These are phyloP conservation scores for Caenorhabditis zanzibari DNA, from an alignment of 2,888 invertebrate genomes.

Conservation along the genomic window DNA sequence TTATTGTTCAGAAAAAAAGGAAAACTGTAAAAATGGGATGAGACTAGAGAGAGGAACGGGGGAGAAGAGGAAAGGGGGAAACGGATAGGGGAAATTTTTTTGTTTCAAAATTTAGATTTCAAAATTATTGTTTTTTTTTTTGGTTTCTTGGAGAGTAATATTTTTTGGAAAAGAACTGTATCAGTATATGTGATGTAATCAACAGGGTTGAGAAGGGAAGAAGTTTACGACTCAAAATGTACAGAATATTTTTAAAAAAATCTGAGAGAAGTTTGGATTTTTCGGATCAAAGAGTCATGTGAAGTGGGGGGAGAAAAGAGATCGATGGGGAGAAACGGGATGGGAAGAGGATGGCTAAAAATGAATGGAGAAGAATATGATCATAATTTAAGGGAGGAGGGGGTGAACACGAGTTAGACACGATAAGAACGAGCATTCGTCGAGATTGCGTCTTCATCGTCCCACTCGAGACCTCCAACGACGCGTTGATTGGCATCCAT, in stretches of 20 bases:
- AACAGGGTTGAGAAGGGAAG: conserved; percentile 24
- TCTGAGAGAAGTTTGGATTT: background rate
- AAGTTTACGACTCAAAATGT: conserved; percentile 50
- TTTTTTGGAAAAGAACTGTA: conserved; percentile 4
- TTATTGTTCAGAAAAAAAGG: conserved; percentile 24
- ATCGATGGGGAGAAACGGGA: conserved; percentile 33
- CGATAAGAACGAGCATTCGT: conserved; percentile 75
- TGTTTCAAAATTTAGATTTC: conserved; percentile 17
- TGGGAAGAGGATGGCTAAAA: conserved; percentile 14
- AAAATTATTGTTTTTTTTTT: conserved; percentile 4
- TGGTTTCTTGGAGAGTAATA: conserved; percentile 19
- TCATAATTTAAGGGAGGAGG: conserved; percentile 42
- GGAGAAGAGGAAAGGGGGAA: conserved; percentile 15
- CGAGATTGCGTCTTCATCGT: conserved; percentile 84
- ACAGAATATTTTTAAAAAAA: conserved; percentile 27
- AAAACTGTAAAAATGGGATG: conserved; percentile 35
- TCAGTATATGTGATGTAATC: conserved; percentile 54
- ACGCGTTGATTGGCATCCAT: conserved; percentile 68
- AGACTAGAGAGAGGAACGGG: conserved; percentile 63
- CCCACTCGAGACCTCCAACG: conserved; percentile 86
- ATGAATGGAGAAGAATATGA: conserved; percentile 13
- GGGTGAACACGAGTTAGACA: conserved; percentile 61
- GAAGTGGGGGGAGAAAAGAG: conserved; percentile 27
- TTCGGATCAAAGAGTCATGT: background rate
- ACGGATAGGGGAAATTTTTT: conserved; percentile 8